A percentile compares a stretch with the other conserved stretches of the same genome.
Conservation (phyloP, 2,113 vertebrate species). For the Misgurnus anguillicaudatus region DNA sequence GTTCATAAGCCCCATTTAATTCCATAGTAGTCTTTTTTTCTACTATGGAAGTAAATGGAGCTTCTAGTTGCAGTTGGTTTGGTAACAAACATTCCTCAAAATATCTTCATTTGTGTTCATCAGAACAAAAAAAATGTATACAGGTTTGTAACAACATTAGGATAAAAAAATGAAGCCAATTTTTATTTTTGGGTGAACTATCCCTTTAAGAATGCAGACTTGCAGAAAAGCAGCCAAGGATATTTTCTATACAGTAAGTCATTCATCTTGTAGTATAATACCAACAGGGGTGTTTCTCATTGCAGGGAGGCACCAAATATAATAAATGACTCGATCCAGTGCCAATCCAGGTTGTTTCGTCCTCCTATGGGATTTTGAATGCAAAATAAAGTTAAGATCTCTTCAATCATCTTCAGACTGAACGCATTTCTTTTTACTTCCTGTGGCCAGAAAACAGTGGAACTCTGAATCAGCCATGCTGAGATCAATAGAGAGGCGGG, state of each 20-base stretch:
- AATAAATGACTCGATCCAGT: not conserved
- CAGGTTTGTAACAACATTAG: too few species aligned
- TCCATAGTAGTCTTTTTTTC: too few species aligned
- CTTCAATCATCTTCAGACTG: conserved; percentile 33
- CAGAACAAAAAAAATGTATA: too few species aligned
- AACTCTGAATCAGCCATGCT: conserved; percentile 50
- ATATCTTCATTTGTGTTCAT: too few species aligned
- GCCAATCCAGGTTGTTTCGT: conserved; percentile 3
- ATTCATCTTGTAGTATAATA: not conserved
- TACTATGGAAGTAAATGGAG: too few species aligned
- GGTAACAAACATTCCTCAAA: too few species aligned
- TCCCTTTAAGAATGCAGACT: not conserved
- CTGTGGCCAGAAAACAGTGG: conserved; percentile 21
- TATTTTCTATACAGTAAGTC: conserved; percentile 9
- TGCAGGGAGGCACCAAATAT: not conserved
- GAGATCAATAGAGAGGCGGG: conserved; percentile 50
- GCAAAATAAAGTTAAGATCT: not conserved
- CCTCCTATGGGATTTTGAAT: conserved; percentile 4
- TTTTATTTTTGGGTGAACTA: too few species aligned
- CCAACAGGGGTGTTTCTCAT: not conserved
- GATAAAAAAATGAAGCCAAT: too few species aligned
- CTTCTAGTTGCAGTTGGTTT: too few species aligned
- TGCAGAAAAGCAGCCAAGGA: conserved; percentile 2
- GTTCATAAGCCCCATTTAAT: too few species aligned
- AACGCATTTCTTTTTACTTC: conserved; percentile 32